A percentile compares a stretch with the other conserved stretches of the same genome.
These are phyloP conservation scores for Leucophenga maculata DNA, from an alignment of 2,888 invertebrate genomes.

Conservation along the genomic window DNA sequence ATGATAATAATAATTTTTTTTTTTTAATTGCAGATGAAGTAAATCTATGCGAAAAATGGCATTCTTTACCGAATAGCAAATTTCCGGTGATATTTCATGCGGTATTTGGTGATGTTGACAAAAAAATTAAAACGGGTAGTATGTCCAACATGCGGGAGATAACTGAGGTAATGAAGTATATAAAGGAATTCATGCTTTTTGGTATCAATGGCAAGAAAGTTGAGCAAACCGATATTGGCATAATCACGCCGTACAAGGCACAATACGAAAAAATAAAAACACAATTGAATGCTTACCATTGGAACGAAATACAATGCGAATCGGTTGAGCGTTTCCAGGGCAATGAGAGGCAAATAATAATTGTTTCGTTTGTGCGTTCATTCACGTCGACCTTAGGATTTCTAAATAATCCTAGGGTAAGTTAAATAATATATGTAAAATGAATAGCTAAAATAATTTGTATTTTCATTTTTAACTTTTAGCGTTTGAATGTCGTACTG, in stretches of 20 bases:
- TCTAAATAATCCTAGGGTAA: slow-evolving; percentile 62
- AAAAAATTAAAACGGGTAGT: slow-evolving; percentile 67
- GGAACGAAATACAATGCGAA: slow-evolving; percentile 78
- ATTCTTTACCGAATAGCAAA: slow-evolving; percentile 70
- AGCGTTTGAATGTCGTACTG: slow-evolving; percentile 78
- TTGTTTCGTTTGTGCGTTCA: slow-evolving; percentile 84
- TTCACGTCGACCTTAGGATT: slow-evolving; percentile 62
- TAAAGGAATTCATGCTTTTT: slow-evolving; percentile 73
- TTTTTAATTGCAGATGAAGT: slow-evolving; percentile 49
- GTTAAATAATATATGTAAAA: slow-evolving; percentile 27
- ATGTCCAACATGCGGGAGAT: slow-evolving; percentile 77
- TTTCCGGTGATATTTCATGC: slow-evolving; percentile 77
- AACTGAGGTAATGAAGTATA: slow-evolving; percentile 75
- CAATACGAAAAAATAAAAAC: slow-evolving; percentile 70
- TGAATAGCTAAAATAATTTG: not conserved
- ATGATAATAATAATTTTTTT: too few species aligned
- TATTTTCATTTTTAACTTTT: slow-evolving; percentile 63
- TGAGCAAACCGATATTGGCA: slow-evolving; percentile 74
- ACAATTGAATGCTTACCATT: slow-evolving; percentile 58
- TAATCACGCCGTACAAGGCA: slow-evolving; percentile 76
- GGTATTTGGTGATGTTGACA: slow-evolving; percentile 74
- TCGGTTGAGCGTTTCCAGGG: slow-evolving; percentile 93
- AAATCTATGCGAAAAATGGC: slow-evolving; percentile 63
- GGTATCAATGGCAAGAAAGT: slow-evolving; percentile 73
- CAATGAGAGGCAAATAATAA: slow-evolving; percentile 85